Conservation (phyloP, 2,113 vertebrate species). For the Baryphthengus martii region DNA sequence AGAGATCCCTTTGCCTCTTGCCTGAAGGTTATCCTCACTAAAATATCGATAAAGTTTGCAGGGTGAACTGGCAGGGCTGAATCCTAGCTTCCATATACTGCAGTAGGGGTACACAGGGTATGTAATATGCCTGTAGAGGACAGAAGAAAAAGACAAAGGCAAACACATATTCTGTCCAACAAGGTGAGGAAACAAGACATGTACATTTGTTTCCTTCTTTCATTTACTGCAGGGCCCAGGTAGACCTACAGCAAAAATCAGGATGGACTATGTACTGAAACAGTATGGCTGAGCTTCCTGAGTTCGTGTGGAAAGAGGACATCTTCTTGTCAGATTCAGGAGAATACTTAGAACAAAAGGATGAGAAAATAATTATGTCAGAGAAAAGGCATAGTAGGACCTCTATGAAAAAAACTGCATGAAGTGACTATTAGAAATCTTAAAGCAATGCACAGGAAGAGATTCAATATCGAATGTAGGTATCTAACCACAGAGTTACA, state of each 20-base stretch:
- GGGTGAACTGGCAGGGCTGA: neutral
- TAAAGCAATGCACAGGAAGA: neutral
- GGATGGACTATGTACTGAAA: neutral
- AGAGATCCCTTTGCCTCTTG: neutral
- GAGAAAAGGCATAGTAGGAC: neutral
- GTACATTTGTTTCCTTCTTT: neutral
- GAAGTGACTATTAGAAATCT: neutral
- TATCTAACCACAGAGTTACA: neutral
- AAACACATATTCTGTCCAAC: neutral
- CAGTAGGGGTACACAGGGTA: neutral
- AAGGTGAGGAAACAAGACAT: neutral
- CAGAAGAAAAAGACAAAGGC: neutral
- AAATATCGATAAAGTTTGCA: neutral
- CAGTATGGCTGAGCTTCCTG: neutral
- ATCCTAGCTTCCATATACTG: neutral
- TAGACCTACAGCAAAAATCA: neutral
- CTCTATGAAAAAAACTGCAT: neutral
- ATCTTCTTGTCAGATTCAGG: neutral
- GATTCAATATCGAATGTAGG: fast-evolving
- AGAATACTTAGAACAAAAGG: neutral
- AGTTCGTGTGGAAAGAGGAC: neutral
- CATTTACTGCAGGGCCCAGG: neutral
- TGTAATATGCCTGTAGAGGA: neutral
- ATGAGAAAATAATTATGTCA: neutral
- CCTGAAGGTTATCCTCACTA: neutral